These are phyloP conservation scores for Megaceryle alcyon DNA, from an alignment of 2,797 vertebrate species.

Conservation along the genomic window DNA sequence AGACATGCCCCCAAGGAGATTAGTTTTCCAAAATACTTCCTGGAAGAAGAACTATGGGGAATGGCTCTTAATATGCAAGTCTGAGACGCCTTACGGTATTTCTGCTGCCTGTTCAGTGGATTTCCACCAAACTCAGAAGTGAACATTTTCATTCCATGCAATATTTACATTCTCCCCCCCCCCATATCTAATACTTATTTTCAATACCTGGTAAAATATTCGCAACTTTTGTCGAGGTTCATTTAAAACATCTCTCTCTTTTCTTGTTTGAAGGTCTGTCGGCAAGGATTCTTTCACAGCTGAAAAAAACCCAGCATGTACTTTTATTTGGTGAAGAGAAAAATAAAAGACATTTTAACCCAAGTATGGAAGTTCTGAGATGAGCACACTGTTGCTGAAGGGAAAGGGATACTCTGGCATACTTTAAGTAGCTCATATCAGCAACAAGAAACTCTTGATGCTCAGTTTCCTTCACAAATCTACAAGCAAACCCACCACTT, in stretches of 20 bases:
- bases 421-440: background rate
- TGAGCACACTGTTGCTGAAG: background rate
- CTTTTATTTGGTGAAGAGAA: background rate
- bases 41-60: background rate
- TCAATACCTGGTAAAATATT: slow-evolving; percentile 97
- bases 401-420: background rate
- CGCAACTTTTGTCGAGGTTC: slow-evolving; percentile 94
- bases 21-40: background rate
- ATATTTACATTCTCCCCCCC: background rate
- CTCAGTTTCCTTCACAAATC: background rate
- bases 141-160: background rate
- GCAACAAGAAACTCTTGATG: background rate
- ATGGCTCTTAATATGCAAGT: background rate
- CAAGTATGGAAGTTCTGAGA: background rate
- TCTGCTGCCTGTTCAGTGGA: background rate
- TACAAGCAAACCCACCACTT: background rate
- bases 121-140: background rate
- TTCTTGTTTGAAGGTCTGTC: slow-evolving; percentile 90
- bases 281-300: slow-evolving; percentile 93
- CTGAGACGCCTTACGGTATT: background rate
- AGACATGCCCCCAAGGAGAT: background rate
- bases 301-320: slow-evolving; percentile 47
- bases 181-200: background rate
- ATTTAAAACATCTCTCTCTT: slow-evolving; percentile 88
- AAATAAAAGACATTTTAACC: background rate